Conservation (phyloP, 2,797 vertebrate species). For the Macropus fuliginosus region DNA sequence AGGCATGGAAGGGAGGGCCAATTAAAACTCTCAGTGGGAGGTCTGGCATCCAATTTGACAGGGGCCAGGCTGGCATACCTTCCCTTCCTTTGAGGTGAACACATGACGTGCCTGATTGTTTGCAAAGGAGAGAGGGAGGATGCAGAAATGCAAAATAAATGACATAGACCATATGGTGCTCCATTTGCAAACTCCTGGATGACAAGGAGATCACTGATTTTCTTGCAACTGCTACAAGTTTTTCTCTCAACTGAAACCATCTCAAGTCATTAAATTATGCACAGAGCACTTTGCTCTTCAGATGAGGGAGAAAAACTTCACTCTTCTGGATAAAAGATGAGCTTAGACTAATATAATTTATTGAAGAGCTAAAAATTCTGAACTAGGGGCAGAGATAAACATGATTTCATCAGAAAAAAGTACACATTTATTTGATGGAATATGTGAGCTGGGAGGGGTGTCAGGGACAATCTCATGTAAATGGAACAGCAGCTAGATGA, state of each 20-base stretch:
- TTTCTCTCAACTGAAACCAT: conserved; percentile 33
- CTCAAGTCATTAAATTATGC: conserved; percentile 43
- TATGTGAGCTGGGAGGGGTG: not conserved
- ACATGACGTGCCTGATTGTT: conserved; percentile 60
- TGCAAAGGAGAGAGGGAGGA: conserved; percentile 15
- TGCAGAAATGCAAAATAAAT: conserved; percentile 40
- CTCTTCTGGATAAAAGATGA: conserved; percentile 14
- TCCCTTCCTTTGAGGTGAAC: conserved; percentile 62
- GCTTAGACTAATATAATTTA: conserved; percentile 50
- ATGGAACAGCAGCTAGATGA: not conserved
- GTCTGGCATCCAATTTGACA: conserved; percentile 67
- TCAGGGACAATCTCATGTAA: not conserved
- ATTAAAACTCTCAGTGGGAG: conserved; percentile 63
- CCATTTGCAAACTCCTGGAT: conserved; percentile 47
- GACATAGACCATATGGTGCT: conserved; percentile 35
- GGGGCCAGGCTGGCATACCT: conserved; percentile 48
- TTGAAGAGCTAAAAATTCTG: conserved; percentile 16
- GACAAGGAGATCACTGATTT: conserved; percentile 62
- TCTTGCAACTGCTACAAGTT: conserved; percentile 43
- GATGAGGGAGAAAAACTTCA: conserved; percentile 40
- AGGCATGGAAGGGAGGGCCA: conserved; percentile 48
- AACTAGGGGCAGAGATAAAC: not conserved
- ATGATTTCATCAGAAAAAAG: conserved; percentile 2
- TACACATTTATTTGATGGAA: not conserved
- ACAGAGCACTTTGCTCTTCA: conserved; percentile 39